Evolutionary conservation across 2,797 vertebrate species (phyloP).

Genomic region (Myotis daubentonii): DNA sequence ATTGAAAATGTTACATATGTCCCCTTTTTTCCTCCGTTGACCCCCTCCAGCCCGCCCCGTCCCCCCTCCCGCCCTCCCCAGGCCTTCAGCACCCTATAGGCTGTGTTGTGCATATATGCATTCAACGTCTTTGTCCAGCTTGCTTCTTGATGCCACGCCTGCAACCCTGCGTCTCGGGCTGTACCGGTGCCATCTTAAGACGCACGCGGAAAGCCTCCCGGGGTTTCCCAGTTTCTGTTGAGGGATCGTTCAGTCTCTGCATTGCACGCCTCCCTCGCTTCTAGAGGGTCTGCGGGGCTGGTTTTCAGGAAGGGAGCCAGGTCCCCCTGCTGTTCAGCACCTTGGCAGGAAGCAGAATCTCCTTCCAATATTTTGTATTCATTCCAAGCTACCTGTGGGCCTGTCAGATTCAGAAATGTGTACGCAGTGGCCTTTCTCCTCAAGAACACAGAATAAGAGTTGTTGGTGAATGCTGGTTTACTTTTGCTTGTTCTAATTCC

Average conservation of each 20-base stretch:
- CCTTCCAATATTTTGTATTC: not conserved
- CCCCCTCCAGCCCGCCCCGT: no score
- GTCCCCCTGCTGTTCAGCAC: not conserved
- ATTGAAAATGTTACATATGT: no score
- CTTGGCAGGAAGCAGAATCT: slow-evolving; percentile 38
- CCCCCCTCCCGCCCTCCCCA: no score
- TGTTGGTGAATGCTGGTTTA: not conserved
- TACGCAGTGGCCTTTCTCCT: not conserved
- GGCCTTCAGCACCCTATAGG: no score
- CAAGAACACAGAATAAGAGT: not conserved
- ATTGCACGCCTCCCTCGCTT: not conserved
- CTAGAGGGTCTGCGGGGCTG: not conserved
- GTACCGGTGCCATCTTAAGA: accelerated
- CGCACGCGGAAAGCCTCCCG: accelerated
- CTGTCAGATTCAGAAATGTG: not conserved
- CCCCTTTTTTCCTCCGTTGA: no score
- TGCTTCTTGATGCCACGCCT: not conserved
- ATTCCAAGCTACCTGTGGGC: not conserved
- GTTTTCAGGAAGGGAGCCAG: slow-evolving; percentile 1
- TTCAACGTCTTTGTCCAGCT: not conserved
- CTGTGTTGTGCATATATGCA: no score
- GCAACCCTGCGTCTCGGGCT: not conserved
- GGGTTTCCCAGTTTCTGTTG: not conserved
- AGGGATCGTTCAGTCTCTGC: not conserved
- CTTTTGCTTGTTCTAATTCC: not conserved